phyloP scores from a whole-genome alignment of 2,113 vertebrate genomes.

The Lutjanus erythropterus region DNA sequence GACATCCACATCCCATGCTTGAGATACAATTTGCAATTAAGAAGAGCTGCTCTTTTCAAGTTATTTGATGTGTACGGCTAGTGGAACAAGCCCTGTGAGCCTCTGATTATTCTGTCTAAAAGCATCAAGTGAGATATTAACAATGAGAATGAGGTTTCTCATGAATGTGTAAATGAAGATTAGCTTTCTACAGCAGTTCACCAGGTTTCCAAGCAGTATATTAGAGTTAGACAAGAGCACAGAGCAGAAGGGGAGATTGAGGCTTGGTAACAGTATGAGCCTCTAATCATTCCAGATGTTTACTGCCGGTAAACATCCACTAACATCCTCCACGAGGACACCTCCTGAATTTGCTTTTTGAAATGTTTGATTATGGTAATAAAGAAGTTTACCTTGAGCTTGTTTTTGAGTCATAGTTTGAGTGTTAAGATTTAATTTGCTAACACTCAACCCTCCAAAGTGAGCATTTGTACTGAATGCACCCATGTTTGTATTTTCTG shows the following conservation, averaged over 20 bases:
- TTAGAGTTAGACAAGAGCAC: neutral
- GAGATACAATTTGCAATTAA: neutral
- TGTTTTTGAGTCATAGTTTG: neutral
- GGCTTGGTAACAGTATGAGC: neutral
- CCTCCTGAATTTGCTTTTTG: slow-evolving; percentile 5
- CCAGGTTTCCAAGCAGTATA: neutral
- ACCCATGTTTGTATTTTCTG: neutral
- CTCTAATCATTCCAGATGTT: slow-evolving; percentile 46
- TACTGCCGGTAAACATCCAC: neutral
- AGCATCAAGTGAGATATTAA: neutral
- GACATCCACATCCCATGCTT: neutral
- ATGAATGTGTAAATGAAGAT: slow-evolving; percentile 25
- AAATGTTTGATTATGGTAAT: slow-evolving; percentile 18
- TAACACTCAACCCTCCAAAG: too few relatives aligned
- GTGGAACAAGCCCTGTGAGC: neutral
- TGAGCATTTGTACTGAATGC: neutral
- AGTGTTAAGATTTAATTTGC: neutral
- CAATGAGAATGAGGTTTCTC: neutral
- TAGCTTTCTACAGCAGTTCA: neutral
- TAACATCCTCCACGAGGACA: neutral
- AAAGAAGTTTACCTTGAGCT: neutral
- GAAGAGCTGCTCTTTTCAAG: neutral
- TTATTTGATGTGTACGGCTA: neutral
- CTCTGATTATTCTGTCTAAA: neutral
- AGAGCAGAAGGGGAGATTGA: neutral